Conservation (phyloP, 2,888 invertebrate genomes). For the Phorcus lineatus region DNA sequence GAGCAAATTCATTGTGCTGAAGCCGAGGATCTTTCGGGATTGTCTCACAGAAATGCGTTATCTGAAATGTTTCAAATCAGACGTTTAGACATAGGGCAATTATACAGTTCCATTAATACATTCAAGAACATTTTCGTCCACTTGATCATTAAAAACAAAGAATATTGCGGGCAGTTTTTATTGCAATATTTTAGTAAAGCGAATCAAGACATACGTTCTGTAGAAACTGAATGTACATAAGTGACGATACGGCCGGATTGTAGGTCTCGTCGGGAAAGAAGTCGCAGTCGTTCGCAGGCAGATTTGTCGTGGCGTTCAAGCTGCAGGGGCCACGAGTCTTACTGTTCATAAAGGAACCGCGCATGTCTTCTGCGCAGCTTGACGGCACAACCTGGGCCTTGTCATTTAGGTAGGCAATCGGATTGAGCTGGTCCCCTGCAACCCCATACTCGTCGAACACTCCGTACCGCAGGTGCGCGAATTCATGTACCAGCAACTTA, state of each 20-base stretch:
- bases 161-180: no score
- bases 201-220: not conserved
- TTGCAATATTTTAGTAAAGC: no score
- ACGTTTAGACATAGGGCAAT: not conserved
- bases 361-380: not conserved
- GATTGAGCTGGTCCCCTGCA: not conserved
- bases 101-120: not conserved
- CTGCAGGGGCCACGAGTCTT: not conserved
- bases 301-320: not conserved
- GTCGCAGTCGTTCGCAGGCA: not conserved
- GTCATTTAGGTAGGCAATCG: not conserved
- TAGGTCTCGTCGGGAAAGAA: not conserved
- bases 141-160: no score
- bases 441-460: slow-evolving; percentile 29
- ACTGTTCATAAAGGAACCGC: not conserved
- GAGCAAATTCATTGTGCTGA: not conserved
- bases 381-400: not conserved
- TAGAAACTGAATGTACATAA: not conserved
- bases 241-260: not conserved
- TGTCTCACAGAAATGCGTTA: not conserved
- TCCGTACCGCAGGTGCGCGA: slow-evolving; percentile 27
- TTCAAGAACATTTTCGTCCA: no score
- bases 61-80: not conserved
- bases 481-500: slow-evolving; percentile 25
- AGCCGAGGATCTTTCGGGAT: not conserved